phyloP scores from a whole-genome alignment of 2,888 invertebrate genomes.

The Diploptera punctata region DNA sequence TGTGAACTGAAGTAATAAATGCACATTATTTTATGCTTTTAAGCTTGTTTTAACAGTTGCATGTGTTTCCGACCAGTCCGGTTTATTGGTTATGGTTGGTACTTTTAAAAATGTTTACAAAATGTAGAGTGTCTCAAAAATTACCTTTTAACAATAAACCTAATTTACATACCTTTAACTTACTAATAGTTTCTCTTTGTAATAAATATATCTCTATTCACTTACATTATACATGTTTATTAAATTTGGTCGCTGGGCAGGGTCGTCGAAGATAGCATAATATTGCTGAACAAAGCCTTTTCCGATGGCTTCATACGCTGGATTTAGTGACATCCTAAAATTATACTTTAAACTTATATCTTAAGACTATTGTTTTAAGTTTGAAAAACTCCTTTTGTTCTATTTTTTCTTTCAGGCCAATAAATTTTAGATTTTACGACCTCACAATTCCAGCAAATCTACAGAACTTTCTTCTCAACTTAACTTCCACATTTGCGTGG shows the following conservation, averaged over 20 bases:
- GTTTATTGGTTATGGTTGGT: too few species aligned
- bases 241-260: constrained; percentile 80
- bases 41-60: too few species aligned
- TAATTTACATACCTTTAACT: too few species aligned
- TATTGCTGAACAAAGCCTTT: constrained; percentile 95
- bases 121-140: too few species aligned
- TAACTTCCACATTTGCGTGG: neutral
- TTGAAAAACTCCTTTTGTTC: neutral
- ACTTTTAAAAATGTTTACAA: too few species aligned
- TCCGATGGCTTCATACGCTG: constrained; percentile 91
- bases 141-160: too few species aligned
- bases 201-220: neutral
- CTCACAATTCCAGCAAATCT: neutral
- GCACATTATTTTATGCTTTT: too few species aligned
- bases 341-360: neutral
- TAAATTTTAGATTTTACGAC: neutral
- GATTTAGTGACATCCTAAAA: constrained; percentile 79
- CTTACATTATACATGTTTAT: constrained; percentile 94
- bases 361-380: neutral
- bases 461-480: too few species aligned
- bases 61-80: too few species aligned
- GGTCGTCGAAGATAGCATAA: constrained; percentile 90
- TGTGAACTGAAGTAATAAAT: too few species aligned
- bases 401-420: neutral
- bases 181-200: too few species aligned